Evolutionary conservation across 1,140 invertebrate species (phyloP).

Genomic region (Microplitis demolitor): DNA sequence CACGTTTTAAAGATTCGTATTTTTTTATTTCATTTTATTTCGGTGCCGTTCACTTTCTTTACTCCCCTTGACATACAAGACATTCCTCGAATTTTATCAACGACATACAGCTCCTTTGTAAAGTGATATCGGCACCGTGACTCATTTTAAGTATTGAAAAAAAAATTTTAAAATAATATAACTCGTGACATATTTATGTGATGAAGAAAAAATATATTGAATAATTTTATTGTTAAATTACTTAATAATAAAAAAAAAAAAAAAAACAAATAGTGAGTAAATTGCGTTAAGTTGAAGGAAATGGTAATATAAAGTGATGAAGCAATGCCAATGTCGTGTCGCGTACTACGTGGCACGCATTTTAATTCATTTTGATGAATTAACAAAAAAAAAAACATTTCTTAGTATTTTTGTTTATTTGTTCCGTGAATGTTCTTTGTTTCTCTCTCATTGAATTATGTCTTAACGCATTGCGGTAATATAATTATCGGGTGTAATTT

Average conservation of each 20-base stretch:
- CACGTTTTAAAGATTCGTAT: conserved; percentile 37
- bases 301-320: too few species aligned
- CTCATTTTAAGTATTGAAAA: background rate
- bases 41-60: background rate
- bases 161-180: background rate
- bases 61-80: background rate
- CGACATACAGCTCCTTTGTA: background rate
- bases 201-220: too few species aligned
- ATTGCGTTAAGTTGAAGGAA: too few species aligned
- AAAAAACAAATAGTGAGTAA: background rate
- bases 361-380: background rate
- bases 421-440: too few species aligned
- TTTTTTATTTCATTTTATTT: background rate
- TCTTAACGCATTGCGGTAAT: background rate
- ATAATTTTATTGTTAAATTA: too few species aligned
- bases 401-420: too few species aligned
- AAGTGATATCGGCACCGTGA: background rate
- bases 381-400: background rate
- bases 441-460: background rate
- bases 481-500: too few species aligned
- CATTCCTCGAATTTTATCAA: conserved; percentile 5
- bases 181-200: too few species aligned
- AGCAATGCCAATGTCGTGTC: too few species aligned
- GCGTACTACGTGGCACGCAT: background rate
- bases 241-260: background rate